phyloP scores from a whole-genome alignment of 2,113 vertebrate species.

The Sander vitreus region DNA sequence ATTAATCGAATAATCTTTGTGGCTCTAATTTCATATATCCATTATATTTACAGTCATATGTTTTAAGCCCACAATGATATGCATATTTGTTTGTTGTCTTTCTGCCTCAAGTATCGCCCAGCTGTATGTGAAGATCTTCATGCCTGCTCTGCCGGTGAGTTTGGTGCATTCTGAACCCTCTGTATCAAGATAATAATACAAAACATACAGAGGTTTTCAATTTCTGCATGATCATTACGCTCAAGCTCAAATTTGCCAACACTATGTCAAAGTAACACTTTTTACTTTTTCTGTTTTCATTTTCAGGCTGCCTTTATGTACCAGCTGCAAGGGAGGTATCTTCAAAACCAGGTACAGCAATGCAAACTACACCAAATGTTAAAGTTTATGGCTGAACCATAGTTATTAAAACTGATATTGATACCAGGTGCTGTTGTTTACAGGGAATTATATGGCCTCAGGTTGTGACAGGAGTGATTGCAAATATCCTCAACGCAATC shows the following conservation, averaged over 20 bases:
- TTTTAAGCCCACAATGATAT: no score
- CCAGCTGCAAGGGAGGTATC: conserved; percentile 90
- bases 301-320: conserved; percentile 91
- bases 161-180: background rate
- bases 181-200: background rate
- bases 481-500: conserved; percentile 89
- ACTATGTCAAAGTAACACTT: background rate
- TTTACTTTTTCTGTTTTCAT: background rate
- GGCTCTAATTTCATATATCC: no score
- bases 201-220: background rate
- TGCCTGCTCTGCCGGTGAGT: conserved; percentile 96
- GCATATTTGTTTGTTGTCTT: background rate
- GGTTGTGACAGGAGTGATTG: conserved; percentile 86
- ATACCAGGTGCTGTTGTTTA: conserved; percentile 41
- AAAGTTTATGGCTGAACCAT: background rate
- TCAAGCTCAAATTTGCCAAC: background rate
- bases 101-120: conserved; percentile 88
- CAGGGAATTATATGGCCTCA: conserved; percentile 95
- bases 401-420: background rate
- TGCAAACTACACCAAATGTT: background rate
- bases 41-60: no score
- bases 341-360: conserved; percentile 90
- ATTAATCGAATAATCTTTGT: no score
- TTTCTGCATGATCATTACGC: background rate
- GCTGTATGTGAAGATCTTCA: conserved; percentile 93